These are phyloP conservation scores for Heliconius erato DNA, from an alignment of 2,888 invertebrate species.

Conservation along the genomic window DNA sequence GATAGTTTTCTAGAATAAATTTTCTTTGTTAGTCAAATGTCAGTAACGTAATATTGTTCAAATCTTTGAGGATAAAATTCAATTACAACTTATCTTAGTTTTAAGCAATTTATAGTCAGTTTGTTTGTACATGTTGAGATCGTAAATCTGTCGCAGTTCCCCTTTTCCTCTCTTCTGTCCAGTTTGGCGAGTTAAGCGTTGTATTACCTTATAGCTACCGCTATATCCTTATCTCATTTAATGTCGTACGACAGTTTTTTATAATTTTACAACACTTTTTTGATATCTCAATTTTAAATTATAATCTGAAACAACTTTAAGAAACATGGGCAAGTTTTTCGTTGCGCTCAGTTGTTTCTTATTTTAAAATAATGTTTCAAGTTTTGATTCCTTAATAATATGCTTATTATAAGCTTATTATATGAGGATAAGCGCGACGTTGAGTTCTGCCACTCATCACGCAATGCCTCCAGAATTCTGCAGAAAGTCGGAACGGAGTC, in stretches of 20 bases:
- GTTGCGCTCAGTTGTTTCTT: neutral
- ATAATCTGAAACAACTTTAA: neutral
- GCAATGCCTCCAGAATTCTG: too few relatives aligned
- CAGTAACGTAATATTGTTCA: neutral
- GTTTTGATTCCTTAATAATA: too few relatives aligned
- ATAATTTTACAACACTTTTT: neutral
- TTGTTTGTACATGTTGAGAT: neutral
- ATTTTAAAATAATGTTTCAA: neutral
- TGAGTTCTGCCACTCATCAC: too few relatives aligned
- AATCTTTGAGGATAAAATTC: neutral
- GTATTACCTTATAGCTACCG: neutral
- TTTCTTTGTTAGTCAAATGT: neutral
- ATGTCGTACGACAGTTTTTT: neutral
- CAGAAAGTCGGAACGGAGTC: too few relatives aligned
- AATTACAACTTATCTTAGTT: neutral
- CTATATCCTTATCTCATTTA: slow-evolving; percentile 15
- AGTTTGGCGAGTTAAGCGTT: slow-evolving; percentile 3
- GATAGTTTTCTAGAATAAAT: neutral
- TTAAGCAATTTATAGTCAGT: neutral
- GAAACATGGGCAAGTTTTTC: too few relatives aligned
- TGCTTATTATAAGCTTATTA: too few relatives aligned
- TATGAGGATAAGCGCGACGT: too few relatives aligned
- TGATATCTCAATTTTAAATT: neutral
- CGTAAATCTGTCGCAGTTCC: neutral
- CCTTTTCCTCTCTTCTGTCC: neutral